These are phyloP conservation scores for Spilarctia lutea DNA, from an alignment of 2,888 invertebrate species.

Conservation along the genomic window DNA sequence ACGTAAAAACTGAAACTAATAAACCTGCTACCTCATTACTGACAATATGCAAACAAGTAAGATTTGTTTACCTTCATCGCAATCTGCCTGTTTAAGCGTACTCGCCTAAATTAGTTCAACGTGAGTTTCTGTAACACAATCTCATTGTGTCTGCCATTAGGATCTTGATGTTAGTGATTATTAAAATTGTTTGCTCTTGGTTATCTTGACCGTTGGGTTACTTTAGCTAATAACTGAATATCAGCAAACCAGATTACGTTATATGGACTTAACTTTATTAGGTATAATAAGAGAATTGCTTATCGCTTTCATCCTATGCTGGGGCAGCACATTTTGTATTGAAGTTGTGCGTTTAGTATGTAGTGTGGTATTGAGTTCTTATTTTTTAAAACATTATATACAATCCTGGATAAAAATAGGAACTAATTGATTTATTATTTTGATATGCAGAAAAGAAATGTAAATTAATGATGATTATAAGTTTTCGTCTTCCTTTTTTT, in stretches of 20 bases:
- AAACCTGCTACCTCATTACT: not conserved
- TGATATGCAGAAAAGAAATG: too few relatives aligned
- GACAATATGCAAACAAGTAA: not conserved
- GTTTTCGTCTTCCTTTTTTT: too few relatives aligned
- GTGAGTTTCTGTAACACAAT: constrained; percentile 45
- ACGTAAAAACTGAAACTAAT: too few relatives aligned
- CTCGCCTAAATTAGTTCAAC: constrained; percentile 4
- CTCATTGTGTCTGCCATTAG: constrained; percentile 37
- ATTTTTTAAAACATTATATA: not conserved
- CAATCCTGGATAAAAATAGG: not conserved
- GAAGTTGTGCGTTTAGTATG: not conserved
- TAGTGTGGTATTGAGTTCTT: not conserved
- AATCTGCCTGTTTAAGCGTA: not conserved
- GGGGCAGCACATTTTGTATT: not conserved
- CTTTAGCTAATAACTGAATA: constrained; percentile 29
- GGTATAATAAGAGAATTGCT: constrained; percentile 12
- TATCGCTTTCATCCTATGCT: constrained; percentile 5
- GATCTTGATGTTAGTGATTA: constrained; percentile 42
- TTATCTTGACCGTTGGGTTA: constrained; percentile 44
- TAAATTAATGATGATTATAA: too few relatives aligned
- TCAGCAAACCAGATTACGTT: constrained; percentile 19
- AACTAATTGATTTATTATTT: not conserved
- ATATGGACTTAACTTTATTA: constrained; percentile 15
- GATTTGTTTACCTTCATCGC: not conserved
- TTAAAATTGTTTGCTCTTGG: constrained; percentile 40